Evolutionary conservation across 2,797 vertebrate genomes (phyloP).

Genomic region (Meda fulgida): DNA sequence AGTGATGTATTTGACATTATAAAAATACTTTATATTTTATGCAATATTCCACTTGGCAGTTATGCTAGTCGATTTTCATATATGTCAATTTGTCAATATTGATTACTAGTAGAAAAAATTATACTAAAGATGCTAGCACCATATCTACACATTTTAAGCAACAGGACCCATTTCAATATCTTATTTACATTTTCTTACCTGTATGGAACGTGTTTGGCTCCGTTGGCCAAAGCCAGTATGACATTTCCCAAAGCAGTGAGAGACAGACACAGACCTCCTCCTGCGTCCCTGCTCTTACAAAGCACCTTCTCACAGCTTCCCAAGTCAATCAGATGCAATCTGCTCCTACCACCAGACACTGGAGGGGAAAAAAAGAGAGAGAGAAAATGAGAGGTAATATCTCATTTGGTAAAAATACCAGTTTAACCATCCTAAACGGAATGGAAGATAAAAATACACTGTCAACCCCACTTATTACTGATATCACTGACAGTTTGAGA

Average conservation of each 20-base stretch:
- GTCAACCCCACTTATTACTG: slow-evolving; percentile 16
- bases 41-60: not conserved
- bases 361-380: slow-evolving; percentile 26
- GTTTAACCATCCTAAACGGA: not conserved
- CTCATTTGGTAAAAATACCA: slow-evolving; percentile 13
- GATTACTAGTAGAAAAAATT: not conserved
- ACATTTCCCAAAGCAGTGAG: slow-evolving; percentile 94
- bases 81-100: not conserved
- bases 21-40: not conserved
- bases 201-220: slow-evolving; percentile 97
- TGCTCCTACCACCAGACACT: slow-evolving; percentile 98
- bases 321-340: slow-evolving; percentile 96
- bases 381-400: not conserved
- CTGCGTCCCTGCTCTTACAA: slow-evolving; percentile 89
- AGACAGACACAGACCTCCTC: slow-evolving; percentile 89
- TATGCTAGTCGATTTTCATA: not conserved
- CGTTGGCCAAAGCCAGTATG: slow-evolving; percentile 94
- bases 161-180: not conserved
- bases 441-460: slow-evolving; percentile 18
- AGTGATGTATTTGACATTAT: not conserved
- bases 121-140: not conserved
- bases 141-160: not conserved
- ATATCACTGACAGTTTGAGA: slow-evolving; percentile 26
- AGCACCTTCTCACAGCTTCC: slow-evolving; percentile 94
- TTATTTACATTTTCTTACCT: slow-evolving; percentile 77